Evolutionary conservation across 2,888 invertebrate species (phyloP), one percentile per base, ranked within the genome.

Genomic region (Brachypalpus laphriformis): DNA sequence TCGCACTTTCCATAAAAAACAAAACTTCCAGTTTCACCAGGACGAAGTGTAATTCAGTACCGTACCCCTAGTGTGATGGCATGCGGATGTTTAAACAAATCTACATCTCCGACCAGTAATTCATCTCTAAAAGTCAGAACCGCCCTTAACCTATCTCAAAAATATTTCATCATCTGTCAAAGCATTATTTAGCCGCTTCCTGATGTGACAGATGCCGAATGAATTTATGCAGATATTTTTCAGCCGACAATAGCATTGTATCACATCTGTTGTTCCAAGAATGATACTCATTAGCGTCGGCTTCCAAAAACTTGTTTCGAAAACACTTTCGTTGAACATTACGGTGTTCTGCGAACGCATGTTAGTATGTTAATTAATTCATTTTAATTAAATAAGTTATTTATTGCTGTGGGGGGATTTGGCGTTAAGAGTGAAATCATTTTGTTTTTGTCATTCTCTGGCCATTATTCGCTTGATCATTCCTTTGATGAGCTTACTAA

Each of bases 361-460:
- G 42, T 68, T 54, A 37, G 22, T 34, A 68, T 42, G 54, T 16
- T 63, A 72, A 63, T 63, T 40, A 63, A 61, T 63, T 63, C 20
- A 28, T 7, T 25, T 54, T 22, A 51, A 54, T 63, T 51, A 63
- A 42, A 8, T 71, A 59, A 37, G 9, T 65, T 65, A n/a, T 16
- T 31, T 31, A 18, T 63, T 31, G 18, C 31, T n/a, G 45, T 31
- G 16, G 7, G 28, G 18, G 6, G 11, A 31, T 47, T 18, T 11
- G 8, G 11, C 9, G 16, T n/a, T 37, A 51, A 51, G 16, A 51
- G 37, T 51, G 65, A 66, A 66, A 49, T 49, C 37, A 11, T n/a
- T 47, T n/a, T 14, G 4, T 28, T 28, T 20, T 47, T 20, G 18
- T 47, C 47, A 47, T 18, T 8, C 1, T 8, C 6, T 45, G 18